Evolutionary conservation across 2,113 vertebrate genomes (phyloP).

Genomic region (Anoura caudifer): DNA sequence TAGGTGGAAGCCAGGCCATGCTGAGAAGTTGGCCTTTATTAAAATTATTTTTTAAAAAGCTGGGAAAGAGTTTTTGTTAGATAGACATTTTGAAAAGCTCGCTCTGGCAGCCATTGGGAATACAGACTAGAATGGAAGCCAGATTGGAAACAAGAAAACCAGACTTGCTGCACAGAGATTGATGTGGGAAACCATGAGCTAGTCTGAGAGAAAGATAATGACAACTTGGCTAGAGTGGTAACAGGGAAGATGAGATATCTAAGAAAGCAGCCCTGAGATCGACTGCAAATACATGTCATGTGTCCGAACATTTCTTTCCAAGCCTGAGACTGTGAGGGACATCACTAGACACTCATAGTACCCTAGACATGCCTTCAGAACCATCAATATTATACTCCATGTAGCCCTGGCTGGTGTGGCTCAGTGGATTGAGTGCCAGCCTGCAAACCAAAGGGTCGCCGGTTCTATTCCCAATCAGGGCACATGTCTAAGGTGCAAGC

Average conservation of each 20-base stretch:
- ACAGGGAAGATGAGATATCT: neutral
- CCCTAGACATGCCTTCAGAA: neutral
- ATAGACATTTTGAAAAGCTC: neutral
- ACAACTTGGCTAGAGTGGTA: neutral
- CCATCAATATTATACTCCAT: rapidly evolving
- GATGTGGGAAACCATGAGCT: neutral
- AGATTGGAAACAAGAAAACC: neutral
- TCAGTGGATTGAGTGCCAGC: too few species aligned
- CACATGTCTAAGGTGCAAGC: too few species aligned
- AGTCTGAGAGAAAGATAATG: neutral
- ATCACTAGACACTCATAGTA: neutral
- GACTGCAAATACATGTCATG: neutral
- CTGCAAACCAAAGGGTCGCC: too few species aligned
- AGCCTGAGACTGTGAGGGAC: neutral
- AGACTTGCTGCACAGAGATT: neutral
- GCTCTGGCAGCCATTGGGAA: neutral
- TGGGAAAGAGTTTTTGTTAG: neutral
- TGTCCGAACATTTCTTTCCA: neutral
- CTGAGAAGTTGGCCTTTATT: neutral
- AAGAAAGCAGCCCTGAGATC: neutral
- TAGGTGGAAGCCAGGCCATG: neutral
- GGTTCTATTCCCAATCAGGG: too few species aligned
- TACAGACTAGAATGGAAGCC: neutral
- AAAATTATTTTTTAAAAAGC: too few species aligned
- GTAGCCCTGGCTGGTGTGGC: neutral